Base-by-base conservation (phyloP, 2,888 invertebrate species). In the Drosophila kokeensis region DNA sequence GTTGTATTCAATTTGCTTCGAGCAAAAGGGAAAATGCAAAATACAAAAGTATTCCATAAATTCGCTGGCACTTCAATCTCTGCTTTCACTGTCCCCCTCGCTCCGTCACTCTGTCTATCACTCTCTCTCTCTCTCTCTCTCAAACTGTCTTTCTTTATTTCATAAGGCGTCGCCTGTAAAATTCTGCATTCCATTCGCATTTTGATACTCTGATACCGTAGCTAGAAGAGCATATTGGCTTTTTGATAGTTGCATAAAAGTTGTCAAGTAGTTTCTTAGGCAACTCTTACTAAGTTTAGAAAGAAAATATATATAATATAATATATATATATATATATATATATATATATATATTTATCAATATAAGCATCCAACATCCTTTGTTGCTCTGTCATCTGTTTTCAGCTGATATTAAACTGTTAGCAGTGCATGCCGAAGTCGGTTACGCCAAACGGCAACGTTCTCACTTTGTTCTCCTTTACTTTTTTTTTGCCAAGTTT, bases 51-150 rank as follows among this genome's bases (percentile, higher is more conserved):
- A 89, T 89, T 88, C 81, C 88, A 86, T 89, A 89, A 88, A 86
- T 86, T 89, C 73, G 74, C 89, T 82, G 87, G 87, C 89, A 85
- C 84, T 85, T 85, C 84, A 85, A 85, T 89, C 82, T 86, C 40
- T 67, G 50, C 62, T 61, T n/a, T 29, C 34, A 32, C 40, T 48
- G 10, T 36, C 50, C 21, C 30, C 21, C 30, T 18, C 24, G 4
- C 24, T 30, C 15, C 0, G 2, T 10, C 21, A 7, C 18, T 21
- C 21, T 15, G 30, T 36, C 5, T 21, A 7, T 11, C 38, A 21
- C 34, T 11, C 30, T 10, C 10, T 38, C 29, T 18, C 30, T 11
- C n/a, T 27, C 18, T 36, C 40, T 30, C 24, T 34, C 27, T 18
- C 11, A 4, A 24, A 24, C 15, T 24, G 24, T 36, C 45, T 21